These are phyloP conservation scores for Pelecanus crispus DNA, from an alignment of 2,113 vertebrate genomes.

Conservation along the genomic window DNA sequence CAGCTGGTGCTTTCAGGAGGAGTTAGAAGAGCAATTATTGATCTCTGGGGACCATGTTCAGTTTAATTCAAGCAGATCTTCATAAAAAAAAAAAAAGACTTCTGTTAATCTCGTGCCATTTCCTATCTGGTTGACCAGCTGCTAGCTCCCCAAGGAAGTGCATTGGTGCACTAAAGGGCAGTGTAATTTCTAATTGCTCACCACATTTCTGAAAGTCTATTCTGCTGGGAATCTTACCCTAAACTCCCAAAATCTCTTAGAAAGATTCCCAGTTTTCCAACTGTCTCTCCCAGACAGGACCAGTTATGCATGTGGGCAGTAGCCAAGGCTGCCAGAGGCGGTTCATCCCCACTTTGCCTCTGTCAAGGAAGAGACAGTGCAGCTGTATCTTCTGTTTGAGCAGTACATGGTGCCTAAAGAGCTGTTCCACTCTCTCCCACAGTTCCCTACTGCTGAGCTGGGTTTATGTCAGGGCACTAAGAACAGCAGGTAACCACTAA, in stretches of 20 bases:
- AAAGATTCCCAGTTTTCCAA: neutral
- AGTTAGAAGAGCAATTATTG: neutral
- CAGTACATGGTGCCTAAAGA: neutral
- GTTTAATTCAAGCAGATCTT: neutral
- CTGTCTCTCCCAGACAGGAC: neutral
- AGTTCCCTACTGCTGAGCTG: neutral
- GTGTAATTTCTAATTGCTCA: neutral
- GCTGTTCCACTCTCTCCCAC: neutral
- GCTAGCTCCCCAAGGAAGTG: neutral
- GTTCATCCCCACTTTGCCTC: neutral
- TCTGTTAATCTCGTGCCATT: neutral
- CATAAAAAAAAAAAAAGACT: neutral
- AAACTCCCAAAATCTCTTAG: neutral
- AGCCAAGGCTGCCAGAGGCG: neutral
- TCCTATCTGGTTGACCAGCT: neutral
- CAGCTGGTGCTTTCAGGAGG: neutral
- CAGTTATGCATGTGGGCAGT: neutral
- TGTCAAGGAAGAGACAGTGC: neutral
- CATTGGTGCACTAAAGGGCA: neutral
- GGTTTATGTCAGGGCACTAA: neutral
- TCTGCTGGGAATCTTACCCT: neutral
- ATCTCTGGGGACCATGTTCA: neutral
- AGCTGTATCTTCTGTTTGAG: neutral
- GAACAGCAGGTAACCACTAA: neutral
- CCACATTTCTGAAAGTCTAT: neutral